Evolutionary conservation across 2,888 invertebrate genomes (phyloP).

Genomic region (Melangyna quadrimaculata): DNA sequence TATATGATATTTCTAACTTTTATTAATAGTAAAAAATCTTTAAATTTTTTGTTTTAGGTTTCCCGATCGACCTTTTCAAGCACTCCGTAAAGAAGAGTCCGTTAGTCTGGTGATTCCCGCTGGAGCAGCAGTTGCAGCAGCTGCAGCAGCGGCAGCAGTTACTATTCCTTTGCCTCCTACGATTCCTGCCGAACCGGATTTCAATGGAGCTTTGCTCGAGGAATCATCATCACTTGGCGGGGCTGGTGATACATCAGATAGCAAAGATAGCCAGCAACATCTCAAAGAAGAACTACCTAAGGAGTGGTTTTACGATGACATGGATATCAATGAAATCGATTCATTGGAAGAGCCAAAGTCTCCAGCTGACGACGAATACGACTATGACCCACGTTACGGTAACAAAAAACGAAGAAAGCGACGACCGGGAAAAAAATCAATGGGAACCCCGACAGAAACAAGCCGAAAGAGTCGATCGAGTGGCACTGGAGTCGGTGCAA

Average conservation of each 20-base stretch:
- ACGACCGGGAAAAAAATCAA: constrained; percentile 78
- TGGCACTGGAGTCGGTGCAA: constrained; percentile 73
- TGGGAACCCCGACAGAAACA: constrained; percentile 71
- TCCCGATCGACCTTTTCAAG: constrained; percentile 80
- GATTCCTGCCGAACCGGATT: constrained; percentile 76
- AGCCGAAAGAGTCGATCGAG: constrained; percentile 66
- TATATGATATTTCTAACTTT: too few species aligned
- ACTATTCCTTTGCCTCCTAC: constrained; percentile 74
- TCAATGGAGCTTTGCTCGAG: constrained; percentile 79
- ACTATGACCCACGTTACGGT: constrained; percentile 86
- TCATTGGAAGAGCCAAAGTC: constrained; percentile 95
- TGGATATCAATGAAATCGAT: constrained; percentile 94
- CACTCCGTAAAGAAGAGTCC: constrained; percentile 79
- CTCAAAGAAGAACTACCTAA: constrained; percentile 90
- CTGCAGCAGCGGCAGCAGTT: constrained; percentile 70
- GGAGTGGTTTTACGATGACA: constrained; percentile 95
- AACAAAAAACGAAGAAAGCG: constrained; percentile 81
- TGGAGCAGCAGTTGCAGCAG: constrained; percentile 51
- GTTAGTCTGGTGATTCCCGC: constrained; percentile 74
- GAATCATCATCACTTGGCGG: constrained; percentile 80
- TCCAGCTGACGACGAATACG: constrained; percentile 95
- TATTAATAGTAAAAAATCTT: too few species aligned
- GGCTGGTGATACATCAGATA: constrained; percentile 83
- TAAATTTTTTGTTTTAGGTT: constrained; percentile 74
- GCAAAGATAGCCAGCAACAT: constrained; percentile 88